phyloP scores from a whole-genome alignment of 2,888 invertebrate genomes.

The Diogma glabrata region DNA sequence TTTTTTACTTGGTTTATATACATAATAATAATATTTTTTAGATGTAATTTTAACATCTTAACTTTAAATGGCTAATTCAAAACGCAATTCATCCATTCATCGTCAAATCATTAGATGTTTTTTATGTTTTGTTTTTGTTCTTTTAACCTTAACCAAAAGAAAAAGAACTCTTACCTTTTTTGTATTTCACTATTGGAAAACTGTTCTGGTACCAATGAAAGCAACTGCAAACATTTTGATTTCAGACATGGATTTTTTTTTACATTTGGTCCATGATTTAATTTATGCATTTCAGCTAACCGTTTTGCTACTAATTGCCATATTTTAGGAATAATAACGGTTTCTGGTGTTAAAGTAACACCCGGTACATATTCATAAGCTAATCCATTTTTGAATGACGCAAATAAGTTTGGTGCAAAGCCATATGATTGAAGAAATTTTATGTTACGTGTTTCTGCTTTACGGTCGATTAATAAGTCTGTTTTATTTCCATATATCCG shows the following conservation, averaged over 20 bases:
- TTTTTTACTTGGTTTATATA: no score
- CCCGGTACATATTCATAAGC: conserved; percentile 84
- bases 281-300: conserved; percentile 75
- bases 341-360: conserved; percentile 53
- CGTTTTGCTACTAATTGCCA: conserved; percentile 65
- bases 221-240: conserved; percentile 62
- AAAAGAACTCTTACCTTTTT: no score
- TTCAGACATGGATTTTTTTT: conserved; percentile 55
- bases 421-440: conserved; percentile 55
- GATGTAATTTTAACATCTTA: no score
- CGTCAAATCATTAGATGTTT: no score
- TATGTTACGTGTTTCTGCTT: conserved; percentile 60
- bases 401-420: conserved; percentile 77
- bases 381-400: conserved; percentile 86
- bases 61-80: no score
- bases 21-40: no score
- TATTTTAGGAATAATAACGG: conserved; percentile 51
- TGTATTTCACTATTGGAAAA: conserved; percentile 57
- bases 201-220: conserved; percentile 57
- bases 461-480: conserved; percentile 81
- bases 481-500: conserved; percentile 90
- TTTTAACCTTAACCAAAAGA: no score
- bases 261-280: conserved; percentile 31
- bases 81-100: no score
- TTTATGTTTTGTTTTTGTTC: no score